These are phyloP conservation scores for Bhutanitis thaidina DNA, from an alignment of 2,888 invertebrate species.

Conservation along the genomic window DNA sequence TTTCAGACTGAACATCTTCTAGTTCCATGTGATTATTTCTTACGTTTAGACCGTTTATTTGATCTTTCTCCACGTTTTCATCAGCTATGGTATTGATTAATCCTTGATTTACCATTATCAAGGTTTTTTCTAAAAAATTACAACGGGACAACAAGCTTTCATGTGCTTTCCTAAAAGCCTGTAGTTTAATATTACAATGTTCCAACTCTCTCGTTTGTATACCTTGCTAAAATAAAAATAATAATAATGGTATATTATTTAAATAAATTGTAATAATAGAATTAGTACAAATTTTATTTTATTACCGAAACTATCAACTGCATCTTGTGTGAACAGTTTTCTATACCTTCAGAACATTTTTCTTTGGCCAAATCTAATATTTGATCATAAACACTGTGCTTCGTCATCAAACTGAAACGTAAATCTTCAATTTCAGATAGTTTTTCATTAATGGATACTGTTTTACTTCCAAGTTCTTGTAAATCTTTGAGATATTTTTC, in stretches of 20 bases:
- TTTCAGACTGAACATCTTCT: constrained; percentile 59
- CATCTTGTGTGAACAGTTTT: constrained; percentile 57
- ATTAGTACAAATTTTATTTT: constrained; percentile 14
- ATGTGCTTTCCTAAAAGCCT: constrained; percentile 45
- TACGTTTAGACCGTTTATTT: constrained; percentile 27
- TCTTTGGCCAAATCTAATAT: constrained; percentile 51
- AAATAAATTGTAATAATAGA: background rate
- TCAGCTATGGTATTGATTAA: constrained; percentile 37
- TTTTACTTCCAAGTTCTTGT: constrained; percentile 52
- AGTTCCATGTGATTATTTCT: constrained; percentile 36
- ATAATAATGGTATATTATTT: background rate
- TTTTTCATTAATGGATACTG: constrained; percentile 47
- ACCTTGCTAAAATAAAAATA: constrained; percentile 56
- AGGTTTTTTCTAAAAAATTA: constrained; percentile 51
- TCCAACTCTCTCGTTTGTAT: constrained; percentile 48
- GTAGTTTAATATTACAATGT: constrained; percentile 49
- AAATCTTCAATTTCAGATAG: constrained; percentile 61
- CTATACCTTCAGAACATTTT: constrained; percentile 51
- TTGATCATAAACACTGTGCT: constrained; percentile 61
- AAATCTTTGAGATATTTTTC: constrained; percentile 57
- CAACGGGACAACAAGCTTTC: constrained; percentile 49
- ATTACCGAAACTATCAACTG: constrained; percentile 51
- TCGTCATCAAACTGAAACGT: constrained; percentile 50
- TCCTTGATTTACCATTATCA: constrained; percentile 57
- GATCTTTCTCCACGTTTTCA: constrained; percentile 16